A percentile compares a stretch with the other conserved stretches of the same genome.
These are phyloP conservation scores for Triops longicaudatus DNA, from an alignment of 1,140 invertebrate genomes.

Conservation along the genomic window DNA sequence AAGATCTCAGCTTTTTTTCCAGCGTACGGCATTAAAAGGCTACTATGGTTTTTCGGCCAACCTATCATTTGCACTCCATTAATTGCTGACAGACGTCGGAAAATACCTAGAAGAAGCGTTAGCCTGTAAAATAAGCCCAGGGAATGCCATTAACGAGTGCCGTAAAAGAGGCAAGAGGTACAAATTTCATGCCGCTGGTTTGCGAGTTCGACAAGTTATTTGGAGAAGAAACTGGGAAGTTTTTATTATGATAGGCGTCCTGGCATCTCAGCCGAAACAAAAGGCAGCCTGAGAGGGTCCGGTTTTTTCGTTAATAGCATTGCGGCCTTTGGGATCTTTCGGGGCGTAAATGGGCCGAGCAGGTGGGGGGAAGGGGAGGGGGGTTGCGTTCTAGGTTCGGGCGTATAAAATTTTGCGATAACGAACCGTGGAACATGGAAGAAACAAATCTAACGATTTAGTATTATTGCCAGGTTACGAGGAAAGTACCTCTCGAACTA, in stretches of 20 bases:
- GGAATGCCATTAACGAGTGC: slow-evolving; percentile 10
- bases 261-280: not conserved
- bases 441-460: slow-evolving; percentile 1
- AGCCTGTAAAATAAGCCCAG: not conserved
- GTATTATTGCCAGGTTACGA: not conserved
- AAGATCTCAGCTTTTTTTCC: not conserved
- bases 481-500: not conserved
- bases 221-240: slow-evolving; percentile 1
- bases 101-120: not conserved
- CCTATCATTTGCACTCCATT: slow-evolving; percentile 15
- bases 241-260: not conserved
- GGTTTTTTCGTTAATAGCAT: slow-evolving; percentile 3
- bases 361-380: not conserved
- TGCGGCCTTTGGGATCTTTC: slow-evolving; percentile 1
- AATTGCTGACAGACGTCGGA: slow-evolving; percentile 2
- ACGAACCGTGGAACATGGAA: not conserved
- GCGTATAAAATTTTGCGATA: slow-evolving; percentile 1
- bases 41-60: not conserved
- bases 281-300: not conserved
- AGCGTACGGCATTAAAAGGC: not conserved
- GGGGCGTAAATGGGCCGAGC: not conserved
- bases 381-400: not conserved
- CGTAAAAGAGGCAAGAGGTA: not conserved
- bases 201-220: slow-evolving; percentile 9
- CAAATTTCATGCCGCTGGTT: not conserved